Base-by-base conservation (phyloP, 2,113 vertebrate species). In the Brienomyrus brachyistius region DNA sequence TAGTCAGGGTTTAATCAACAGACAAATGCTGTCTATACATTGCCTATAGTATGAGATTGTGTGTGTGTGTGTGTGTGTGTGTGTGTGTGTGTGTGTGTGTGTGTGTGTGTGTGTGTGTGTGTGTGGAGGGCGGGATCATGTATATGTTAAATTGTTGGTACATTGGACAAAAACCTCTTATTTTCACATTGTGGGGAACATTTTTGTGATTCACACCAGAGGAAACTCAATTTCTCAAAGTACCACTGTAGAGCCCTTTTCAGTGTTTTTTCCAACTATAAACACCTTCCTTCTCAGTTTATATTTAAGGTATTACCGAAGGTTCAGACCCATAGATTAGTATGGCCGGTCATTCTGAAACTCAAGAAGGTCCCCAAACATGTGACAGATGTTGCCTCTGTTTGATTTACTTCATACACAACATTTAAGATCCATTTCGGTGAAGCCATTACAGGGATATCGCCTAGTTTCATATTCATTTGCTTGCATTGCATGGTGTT, bases 201-300 rank as follows among this genome's bases (percentile, higher is more conserved):
- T 27, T 66, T 62, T 66, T 66, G 0, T 27, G 8, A 27, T 66
- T 27, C 23, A 2, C 59, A 66, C 23, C 8, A 27, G n/a, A 11
- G 59, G n/a, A 70, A 31, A 70, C n/a, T 70, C 62, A 70, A 13
- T 70, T 70, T 27, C 13, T 91, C 89, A 54, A 92, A 90, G 90
- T 90, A 91, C 4, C 91, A 91, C 92, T 90, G 90, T 90, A 90
- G 91, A 91, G 91, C 51, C 1, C 90, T 45, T 91, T 86, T 87
- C 47, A 88, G 50, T 91, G n/a, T 88, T 91, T 90, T 62, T 89
- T 50, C 48, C 83, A 89, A 90, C 90, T 87, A 82, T 51, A 66
- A 27, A 85, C 74, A 15, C 50, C 51, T 89, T 89, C n/a, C 70
- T 50, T 77, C 35, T 59, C 31, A 48, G 56, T 17, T 77, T 89